Base-by-base conservation (phyloP, 2,888 invertebrate species). In the Diaprepes abbreviatus region DNA sequence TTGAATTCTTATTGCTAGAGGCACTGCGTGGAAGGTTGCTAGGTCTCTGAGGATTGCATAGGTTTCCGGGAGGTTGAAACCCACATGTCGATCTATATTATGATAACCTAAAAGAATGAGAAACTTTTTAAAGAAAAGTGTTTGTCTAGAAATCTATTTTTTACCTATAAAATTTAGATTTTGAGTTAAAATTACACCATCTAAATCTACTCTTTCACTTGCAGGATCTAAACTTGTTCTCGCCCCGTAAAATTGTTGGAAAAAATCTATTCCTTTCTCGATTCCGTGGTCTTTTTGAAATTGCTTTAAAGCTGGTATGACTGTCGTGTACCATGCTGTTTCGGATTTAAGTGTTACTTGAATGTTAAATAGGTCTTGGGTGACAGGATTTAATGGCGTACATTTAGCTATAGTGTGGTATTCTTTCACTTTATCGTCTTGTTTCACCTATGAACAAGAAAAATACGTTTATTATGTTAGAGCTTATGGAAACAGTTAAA, bases 181-280 rank as follows among this genome's bases (percentile, higher is more conserved):
- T 71, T 88, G 87, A 74, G 88, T 78, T 1, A 88, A 71, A 14
- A 89, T 80, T 0, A 86, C 83, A 0, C 87, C 87, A 71, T 88
- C 80, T 0, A 85, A 82, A 70, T 87, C 87, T 0, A 87, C 84
- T 6, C 76, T 77, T 7, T 71, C 68, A 14, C 38, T 70, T 0
- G 69, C 67, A 9, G 68, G 60, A 43, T 71, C 72, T 35, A 79
- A 65, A 72, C 74, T 77, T 5, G 77, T 66, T 48, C 76, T 72
- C 40, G 80, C 80, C 48, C 78, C 79, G 50, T 74, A 78, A 66
- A 70, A 75, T 35, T 74, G 65, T 5, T 74, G 68, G 52, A 85
- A 81, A 3, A 85, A 79, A 50, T 87, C 83, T 21, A 85, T 82
- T 0, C 77, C 68, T 3, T 83, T 78, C 2, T 77, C 70, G 0